These are phyloP conservation scores for Cebidichthys violaceus DNA, from an alignment of 2,113 vertebrate genomes.

Conservation along the genomic window DNA sequence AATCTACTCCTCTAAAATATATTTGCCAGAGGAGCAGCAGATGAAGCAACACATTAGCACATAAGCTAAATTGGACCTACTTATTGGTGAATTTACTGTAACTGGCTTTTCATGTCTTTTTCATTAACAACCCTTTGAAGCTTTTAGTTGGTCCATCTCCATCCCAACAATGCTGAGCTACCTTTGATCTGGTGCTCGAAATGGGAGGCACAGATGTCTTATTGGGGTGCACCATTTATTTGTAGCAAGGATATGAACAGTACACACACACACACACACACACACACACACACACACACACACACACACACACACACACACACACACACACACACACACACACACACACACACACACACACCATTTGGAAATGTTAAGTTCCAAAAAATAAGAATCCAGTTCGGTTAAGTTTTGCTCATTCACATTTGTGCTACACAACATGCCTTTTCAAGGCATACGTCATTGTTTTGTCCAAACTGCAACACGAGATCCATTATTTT, in stretches of 20 bases:
- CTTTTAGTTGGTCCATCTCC: slow-evolving; percentile 6
- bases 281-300: too few relatives aligned
- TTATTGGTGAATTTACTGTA: slow-evolving; percentile 38
- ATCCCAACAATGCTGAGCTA: slow-evolving; percentile 12
- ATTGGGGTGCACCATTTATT: slow-evolving; percentile 8
- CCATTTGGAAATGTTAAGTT: too few relatives aligned
- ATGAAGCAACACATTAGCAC: slow-evolving; percentile 9
- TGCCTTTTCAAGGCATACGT: neutral
- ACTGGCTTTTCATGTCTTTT: slow-evolving; percentile 13
- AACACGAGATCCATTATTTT: slow-evolving; percentile 14
- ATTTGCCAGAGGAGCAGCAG: slow-evolving; percentile 10
- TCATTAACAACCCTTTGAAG: slow-evolving; percentile 49
- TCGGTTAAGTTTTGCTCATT: neutral
- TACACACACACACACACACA: neutral
- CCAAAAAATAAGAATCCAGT: too few relatives aligned
- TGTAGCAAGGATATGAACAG: neutral
- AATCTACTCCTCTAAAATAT: slow-evolving; percentile 23
- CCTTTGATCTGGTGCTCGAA: slow-evolving; percentile 50
- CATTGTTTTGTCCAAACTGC: slow-evolving; percentile 1
- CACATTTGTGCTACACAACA: neutral
- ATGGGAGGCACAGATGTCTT: neutral
- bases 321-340: too few relatives aligned
- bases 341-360: too few relatives aligned
- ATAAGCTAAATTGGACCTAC: slow-evolving; percentile 28
- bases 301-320: too few relatives aligned